Evolutionary conservation across 1,140 invertebrate species (phyloP).

Genomic region (Drosophila asahinai): DNA sequence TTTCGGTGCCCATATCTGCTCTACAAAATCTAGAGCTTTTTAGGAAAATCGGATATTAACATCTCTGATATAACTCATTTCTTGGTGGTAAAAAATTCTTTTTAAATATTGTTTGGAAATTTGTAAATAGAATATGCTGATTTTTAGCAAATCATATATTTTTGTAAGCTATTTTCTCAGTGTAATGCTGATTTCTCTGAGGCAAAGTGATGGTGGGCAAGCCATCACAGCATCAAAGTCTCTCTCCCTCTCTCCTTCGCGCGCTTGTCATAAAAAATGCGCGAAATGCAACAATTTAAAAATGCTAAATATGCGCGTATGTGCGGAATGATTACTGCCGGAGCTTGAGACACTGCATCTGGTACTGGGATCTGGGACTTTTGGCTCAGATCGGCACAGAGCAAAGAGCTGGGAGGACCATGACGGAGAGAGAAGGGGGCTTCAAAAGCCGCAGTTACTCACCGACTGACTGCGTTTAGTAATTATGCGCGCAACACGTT

Average conservation of each 20-base stretch:
- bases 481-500: slow-evolving; percentile 80
- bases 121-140: too few relatives aligned
- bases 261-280: slow-evolving; percentile 77
- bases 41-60: too few relatives aligned
- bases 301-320: slow-evolving; percentile 83
- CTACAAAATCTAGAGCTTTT: too few relatives aligned
- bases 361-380: slow-evolving; percentile 34
- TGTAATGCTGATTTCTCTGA: slow-evolving; percentile 13
- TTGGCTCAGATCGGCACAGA: slow-evolving; percentile 36
- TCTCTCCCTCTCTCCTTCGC: slow-evolving; percentile 30
- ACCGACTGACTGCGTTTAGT: slow-evolving; percentile 57
- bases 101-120: too few relatives aligned
- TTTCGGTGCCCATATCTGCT: too few relatives aligned
- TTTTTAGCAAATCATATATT: neutral
- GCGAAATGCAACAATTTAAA: slow-evolving; percentile 80
- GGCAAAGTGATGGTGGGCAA: slow-evolving; percentile 27
- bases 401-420: slow-evolving; percentile 43
- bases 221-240: slow-evolving; percentile 45
- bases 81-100: too few relatives aligned
- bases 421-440: slow-evolving; percentile 4
- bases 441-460: slow-evolving; percentile 50
- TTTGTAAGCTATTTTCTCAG: neutral
- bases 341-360: slow-evolving; percentile 24
- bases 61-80: too few relatives aligned
- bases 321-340: slow-evolving; percentile 72